These are phyloP conservation scores for Ephestia elutella DNA, from an alignment of 1,140 invertebrate species.

Conservation along the genomic window DNA sequence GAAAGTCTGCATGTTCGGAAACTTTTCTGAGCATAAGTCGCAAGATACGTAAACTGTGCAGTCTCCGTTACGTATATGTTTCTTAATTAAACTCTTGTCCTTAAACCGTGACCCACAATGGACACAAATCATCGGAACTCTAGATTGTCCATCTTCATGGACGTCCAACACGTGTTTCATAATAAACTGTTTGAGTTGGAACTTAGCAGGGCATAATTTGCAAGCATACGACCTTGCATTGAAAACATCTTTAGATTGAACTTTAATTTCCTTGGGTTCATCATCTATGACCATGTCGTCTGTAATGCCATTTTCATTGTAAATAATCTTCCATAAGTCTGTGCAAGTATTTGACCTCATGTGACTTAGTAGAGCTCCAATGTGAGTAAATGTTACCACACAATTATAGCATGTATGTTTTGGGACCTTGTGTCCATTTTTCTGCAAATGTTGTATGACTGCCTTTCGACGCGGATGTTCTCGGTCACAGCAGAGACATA, in stretches of 20 bases:
- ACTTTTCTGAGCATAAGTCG: conserved; percentile 69
- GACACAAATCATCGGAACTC: conserved; percentile 56
- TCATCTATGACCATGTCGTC: conserved; percentile 66
- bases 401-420: conserved; percentile 77
- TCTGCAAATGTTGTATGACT: conserved; percentile 71
- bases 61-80: conserved; percentile 69
- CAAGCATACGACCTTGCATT: conserved; percentile 70
- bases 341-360: conserved; percentile 71
- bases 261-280: conserved; percentile 52
- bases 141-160: conserved; percentile 67
- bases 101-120: conserved; percentile 66
- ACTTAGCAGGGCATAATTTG: conserved; percentile 69
- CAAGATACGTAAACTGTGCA: conserved; percentile 70
- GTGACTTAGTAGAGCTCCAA: conserved; percentile 69
- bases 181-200: conserved; percentile 71
- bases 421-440: conserved; percentile 70
- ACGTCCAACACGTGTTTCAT: conserved; percentile 72
- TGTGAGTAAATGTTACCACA: conserved; percentile 73
- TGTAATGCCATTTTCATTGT: conserved; percentile 69
- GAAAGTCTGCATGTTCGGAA: conserved; percentile 67
- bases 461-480: conserved; percentile 68
- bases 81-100: conserved; percentile 64
- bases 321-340: conserved; percentile 71
- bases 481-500: conserved; percentile 66
- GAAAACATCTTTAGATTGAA: conserved; percentile 70